Evolutionary conservation across 2,797 vertebrate species (phyloP), one percentile per base, ranked within the genome.

Genomic region (Macrochelys suwanniensis): DNA sequence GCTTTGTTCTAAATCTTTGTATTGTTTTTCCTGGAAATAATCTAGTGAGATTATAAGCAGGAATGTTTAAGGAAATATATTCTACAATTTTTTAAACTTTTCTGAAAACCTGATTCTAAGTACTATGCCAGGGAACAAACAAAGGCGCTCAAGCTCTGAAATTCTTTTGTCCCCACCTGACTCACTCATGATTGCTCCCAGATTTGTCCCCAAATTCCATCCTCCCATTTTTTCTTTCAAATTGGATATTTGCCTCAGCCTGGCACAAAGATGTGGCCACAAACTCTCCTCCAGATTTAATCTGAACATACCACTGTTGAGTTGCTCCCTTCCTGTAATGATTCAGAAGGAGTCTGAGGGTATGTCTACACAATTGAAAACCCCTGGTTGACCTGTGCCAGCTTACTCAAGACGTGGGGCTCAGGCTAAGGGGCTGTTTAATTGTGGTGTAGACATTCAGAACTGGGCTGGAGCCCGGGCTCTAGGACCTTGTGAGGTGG

Each of bases 11-110:
- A 71, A 42, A 71, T 11, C 5, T 2, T 51, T 89, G 51, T 89
- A 37, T 74, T 57, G 45, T 45, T 1, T 89, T 95, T 93, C 7
- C 76, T 84, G 31, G 47, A 82, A 94, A 85, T 94, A 94, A 47
- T 42, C 31, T 76, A 87, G 61, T 37, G 93, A 94, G 86, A 88
- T 56, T 76, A 82, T 16, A 31, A 74, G 42, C 88, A 89, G 80
- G 9, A 21, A 71, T 89, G 51, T 4, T 31, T 19, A 78, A 79
- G 37, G 7, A 94, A 80, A 80, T 0, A n/a, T n/a, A n/a, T n/a
- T n/a, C n/a, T n/a, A n/a, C n/a, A n/a, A n/a, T n/a, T n/a, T n/a
- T n/a, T n/a, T n/a, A n/a, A n/a, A n/a, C n/a, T n/a, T 61, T 92
- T 93, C 84, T 91, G 68, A 84, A 93, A 51, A 42, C 19, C n/a